Conservation (phyloP, 2,888 invertebrate genomes). For the Barypeithes pellucidus region DNA sequence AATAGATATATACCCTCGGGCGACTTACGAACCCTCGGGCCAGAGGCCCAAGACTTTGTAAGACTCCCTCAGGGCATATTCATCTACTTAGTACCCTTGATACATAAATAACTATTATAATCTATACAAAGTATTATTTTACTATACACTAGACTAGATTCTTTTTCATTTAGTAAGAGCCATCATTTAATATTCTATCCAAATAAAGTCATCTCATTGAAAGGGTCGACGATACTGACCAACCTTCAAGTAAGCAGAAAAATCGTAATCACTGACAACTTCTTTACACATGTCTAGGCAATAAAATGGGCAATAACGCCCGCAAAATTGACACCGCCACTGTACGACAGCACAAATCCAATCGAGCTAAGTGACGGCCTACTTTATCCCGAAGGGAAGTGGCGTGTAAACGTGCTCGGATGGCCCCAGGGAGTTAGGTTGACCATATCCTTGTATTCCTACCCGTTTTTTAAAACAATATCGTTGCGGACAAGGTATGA, state of each 20-base stretch:
- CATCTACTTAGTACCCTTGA: too few relatives aligned
- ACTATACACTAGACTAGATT: neutral
- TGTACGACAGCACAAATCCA: conserved; percentile 48
- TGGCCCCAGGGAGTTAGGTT: conserved; percentile 37
- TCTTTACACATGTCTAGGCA: conserved; percentile 16
- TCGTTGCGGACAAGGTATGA: conserved; percentile 15
- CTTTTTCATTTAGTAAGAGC: neutral
- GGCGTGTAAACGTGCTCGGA: conserved; percentile 43
- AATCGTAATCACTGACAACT: conserved; percentile 24
- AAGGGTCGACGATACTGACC: neutral
- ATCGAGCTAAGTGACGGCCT: conserved; percentile 58
- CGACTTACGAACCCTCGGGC: too few relatives aligned
- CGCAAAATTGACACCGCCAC: conserved; percentile 31
- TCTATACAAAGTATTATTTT: neutral
- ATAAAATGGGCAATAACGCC: conserved; percentile 24
- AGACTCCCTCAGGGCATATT: too few relatives aligned
- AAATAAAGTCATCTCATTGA: conserved; percentile 16
- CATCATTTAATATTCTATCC: neutral
- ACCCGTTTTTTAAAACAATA: conserved; percentile 27
- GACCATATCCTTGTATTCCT: conserved; percentile 40
- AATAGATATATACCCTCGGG: too few relatives aligned
- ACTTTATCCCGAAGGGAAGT: conserved; percentile 33
- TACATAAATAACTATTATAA: too few relatives aligned
- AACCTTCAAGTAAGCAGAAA: conserved; percentile 23
- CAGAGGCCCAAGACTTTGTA: too few relatives aligned